Evolutionary conservation across 1,140 invertebrate genomes (phyloP).

Genomic region (Cyclargus thomasi): DNA sequence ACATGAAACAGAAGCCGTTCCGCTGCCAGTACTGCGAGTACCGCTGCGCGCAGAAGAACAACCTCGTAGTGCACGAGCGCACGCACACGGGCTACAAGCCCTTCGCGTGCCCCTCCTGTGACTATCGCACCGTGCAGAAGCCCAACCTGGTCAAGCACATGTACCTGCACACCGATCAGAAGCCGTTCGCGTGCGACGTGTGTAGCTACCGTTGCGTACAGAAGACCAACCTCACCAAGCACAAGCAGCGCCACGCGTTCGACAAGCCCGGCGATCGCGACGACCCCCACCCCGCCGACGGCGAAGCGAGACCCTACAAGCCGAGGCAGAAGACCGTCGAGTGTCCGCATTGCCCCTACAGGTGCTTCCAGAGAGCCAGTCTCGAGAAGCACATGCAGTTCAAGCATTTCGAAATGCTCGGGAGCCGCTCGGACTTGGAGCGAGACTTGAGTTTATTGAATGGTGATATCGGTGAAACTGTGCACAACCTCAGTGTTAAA

Average conservation of each 20-base stretch:
- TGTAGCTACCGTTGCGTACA: slow-evolving; percentile 75
- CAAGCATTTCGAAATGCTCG: slow-evolving; percentile 43
- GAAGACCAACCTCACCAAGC: slow-evolving; percentile 71
- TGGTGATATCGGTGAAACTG: slow-evolving; percentile 30
- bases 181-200: slow-evolving; percentile 79
- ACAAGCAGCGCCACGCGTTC: slow-evolving; percentile 66
- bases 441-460: slow-evolving; percentile 33
- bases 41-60: slow-evolving; percentile 80
- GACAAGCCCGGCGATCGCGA: slow-evolving; percentile 63
- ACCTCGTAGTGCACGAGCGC: slow-evolving; percentile 75
- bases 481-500: slow-evolving; percentile 62
- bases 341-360: slow-evolving; percentile 61
- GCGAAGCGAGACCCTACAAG: slow-evolving; percentile 59
- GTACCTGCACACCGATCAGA: slow-evolving; percentile 79
- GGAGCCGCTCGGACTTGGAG: slow-evolving; percentile 18
- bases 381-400: slow-evolving; percentile 65
- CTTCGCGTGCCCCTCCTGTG: slow-evolving; percentile 80
- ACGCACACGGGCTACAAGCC: slow-evolving; percentile 79
- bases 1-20: slow-evolving; percentile 85
- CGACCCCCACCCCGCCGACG: slow-evolving; percentile 52
- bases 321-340: slow-evolving; percentile 61
- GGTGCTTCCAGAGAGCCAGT: slow-evolving; percentile 65
- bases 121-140: slow-evolving; percentile 74
- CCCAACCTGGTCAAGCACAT: slow-evolving; percentile 78
- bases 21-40: slow-evolving; percentile 82